Percentiles rank a stretch among this genome's conserved stretches.
Evolutionary conservation across 2,113 vertebrate genomes (phyloP).

Genomic region (Scytalopus superciliaris): DNA sequence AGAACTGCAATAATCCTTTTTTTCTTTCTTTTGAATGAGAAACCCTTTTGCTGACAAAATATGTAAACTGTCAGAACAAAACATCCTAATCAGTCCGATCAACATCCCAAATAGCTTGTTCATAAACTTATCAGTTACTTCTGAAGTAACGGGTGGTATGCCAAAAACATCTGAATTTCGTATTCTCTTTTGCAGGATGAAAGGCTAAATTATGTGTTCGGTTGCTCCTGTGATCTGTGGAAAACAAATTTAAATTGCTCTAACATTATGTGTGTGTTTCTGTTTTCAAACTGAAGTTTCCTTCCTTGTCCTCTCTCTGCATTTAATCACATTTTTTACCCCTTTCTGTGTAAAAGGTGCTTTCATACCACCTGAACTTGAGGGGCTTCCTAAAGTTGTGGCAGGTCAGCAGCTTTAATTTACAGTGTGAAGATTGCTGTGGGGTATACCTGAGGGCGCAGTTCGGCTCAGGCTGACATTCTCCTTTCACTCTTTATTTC

Average conservation of each 20-base stretch:
- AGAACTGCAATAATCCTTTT: not conserved
- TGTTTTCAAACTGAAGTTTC: not conserved
- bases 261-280: not conserved
- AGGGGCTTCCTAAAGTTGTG: not conserved
- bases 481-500: slow-evolving; percentile 14
- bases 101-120: not conserved
- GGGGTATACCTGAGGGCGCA: not conserved
- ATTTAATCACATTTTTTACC: not conserved
- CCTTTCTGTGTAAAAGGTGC: not conserved
- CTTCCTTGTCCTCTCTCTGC: not conserved
- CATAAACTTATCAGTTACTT: not conserved
- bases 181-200: not conserved
- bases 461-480: not conserved
- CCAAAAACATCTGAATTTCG: not conserved
- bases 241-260: not conserved
- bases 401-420: not conserved
- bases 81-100: not conserved
- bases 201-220: not conserved
- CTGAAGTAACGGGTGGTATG: not conserved
- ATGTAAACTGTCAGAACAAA: not conserved
- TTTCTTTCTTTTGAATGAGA: not conserved
- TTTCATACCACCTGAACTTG: not conserved
- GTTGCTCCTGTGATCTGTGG: not conserved
- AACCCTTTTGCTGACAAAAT: not conserved
- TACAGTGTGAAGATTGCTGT: not conserved